Evolutionary conservation across 2,888 invertebrate species (phyloP).

Genomic region (Morpho helenor): DNA sequence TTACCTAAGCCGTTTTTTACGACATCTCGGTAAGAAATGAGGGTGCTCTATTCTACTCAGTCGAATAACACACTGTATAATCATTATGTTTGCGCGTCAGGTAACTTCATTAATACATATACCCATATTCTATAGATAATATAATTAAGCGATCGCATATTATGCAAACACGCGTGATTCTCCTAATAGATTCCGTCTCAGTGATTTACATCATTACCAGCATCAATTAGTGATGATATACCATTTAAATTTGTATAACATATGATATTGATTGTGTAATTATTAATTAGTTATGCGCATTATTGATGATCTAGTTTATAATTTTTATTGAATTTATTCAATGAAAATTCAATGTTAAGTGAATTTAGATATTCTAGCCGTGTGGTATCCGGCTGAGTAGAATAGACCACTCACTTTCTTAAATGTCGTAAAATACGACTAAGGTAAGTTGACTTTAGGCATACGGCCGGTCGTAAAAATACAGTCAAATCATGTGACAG

Average conservation of each 20-base stretch:
- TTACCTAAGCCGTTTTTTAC: too few relatives aligned
- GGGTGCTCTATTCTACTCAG: too few relatives aligned
- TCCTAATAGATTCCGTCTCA: slow-evolving; percentile 42
- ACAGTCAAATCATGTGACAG: too few relatives aligned
- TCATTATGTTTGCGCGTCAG: slow-evolving; percentile 6
- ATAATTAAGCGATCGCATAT: slow-evolving; percentile 20
- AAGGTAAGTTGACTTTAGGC: too few relatives aligned
- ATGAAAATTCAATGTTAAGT: too few relatives aligned
- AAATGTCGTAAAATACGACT: too few relatives aligned
- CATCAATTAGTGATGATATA: slow-evolving; percentile 30
- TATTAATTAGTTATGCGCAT: slow-evolving; percentile 12
- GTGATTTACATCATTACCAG: slow-evolving; percentile 41
- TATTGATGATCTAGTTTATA: slow-evolving; percentile 1
- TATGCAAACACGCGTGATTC: slow-evolving; percentile 14
- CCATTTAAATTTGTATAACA: slow-evolving; percentile 19
- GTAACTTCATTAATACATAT: slow-evolving; percentile 17
- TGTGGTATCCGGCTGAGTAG: too few relatives aligned
- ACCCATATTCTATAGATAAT: slow-evolving; percentile 16
- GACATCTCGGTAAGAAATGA: too few relatives aligned
- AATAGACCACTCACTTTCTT: too few relatives aligned
- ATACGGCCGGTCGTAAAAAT: too few relatives aligned
- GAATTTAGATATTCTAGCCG: too few relatives aligned
- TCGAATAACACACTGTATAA: neutral
- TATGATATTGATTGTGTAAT: slow-evolving; percentile 11
- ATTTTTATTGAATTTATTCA: too few relatives aligned